Evolutionary conservation across 2,797 vertebrate genomes (phyloP).

Genomic region (Sebastes oblongus): DNA sequence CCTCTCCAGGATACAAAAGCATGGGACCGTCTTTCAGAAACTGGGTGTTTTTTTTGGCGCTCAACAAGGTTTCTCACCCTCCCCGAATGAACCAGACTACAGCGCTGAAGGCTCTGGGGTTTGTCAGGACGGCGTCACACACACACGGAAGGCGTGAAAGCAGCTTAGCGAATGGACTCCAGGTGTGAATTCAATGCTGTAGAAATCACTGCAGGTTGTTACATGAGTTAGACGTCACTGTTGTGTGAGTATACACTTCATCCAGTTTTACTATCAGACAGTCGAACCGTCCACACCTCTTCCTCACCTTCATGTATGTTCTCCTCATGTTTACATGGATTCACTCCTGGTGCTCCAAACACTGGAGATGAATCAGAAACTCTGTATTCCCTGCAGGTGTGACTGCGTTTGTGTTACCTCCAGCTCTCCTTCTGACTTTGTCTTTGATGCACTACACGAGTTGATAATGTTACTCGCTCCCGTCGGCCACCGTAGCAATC

Average conservation of each 20-base stretch:
- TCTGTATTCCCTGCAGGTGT: neutral
- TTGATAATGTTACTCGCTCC: no score
- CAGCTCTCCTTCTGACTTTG: no score
- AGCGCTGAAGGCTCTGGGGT: neutral
- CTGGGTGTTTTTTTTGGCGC: neutral
- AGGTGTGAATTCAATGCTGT: slow-evolving; percentile 13
- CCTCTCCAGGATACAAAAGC: neutral
- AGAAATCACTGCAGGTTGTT: slow-evolving; percentile 10
- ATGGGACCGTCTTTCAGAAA: neutral
- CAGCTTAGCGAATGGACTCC: neutral
- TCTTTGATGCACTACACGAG: no score
- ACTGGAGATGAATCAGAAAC: neutral
- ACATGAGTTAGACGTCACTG: neutral
- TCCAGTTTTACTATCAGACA: neutral
- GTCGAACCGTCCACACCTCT: neutral
- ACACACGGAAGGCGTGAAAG: neutral
- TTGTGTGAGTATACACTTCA: neutral
- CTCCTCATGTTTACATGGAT: neutral
- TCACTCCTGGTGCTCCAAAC: neutral
- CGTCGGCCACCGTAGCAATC: no score
- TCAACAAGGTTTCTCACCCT: slow-evolving; percentile 8
- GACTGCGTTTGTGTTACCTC: no score
- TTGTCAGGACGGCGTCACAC: slow-evolving; percentile 14
- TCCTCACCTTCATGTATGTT: neutral
- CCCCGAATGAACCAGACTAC: neutral